phyloP scores from a whole-genome alignment of 2,888 invertebrate species.

The Drosophila rellima region DNA sequence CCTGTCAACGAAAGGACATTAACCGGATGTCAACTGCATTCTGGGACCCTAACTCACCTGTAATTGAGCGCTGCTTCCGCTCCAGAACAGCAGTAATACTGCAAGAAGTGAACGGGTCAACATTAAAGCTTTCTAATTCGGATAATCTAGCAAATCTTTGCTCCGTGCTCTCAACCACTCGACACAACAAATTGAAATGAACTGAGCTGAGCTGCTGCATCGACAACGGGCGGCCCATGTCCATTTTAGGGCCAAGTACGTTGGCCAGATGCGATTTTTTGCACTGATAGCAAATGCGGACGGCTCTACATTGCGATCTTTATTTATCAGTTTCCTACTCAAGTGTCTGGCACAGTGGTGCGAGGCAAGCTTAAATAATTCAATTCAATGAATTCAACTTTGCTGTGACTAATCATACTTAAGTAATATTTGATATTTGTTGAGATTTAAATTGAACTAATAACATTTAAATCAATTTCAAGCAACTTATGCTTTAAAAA shows the following conservation, averaged over 20 bases:
- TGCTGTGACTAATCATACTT: too few relatives aligned
- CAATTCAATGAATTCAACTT: background rate
- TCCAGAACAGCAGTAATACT: conserved; percentile 67
- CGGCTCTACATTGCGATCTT: conserved; percentile 70
- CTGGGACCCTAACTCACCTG: conserved; percentile 60
- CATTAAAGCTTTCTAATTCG: conserved; percentile 58
- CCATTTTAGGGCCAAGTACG: conserved; percentile 82
- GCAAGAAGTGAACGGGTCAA: conserved; percentile 52
- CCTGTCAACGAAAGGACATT: conserved; percentile 84
- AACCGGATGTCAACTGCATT: background rate
- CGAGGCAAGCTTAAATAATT: background rate
- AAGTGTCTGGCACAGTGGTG: conserved; percentile 59
- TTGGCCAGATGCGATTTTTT: conserved; percentile 65
- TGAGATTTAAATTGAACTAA: too few relatives aligned
- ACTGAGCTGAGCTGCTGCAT: conserved; percentile 57
- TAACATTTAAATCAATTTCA: too few relatives aligned
- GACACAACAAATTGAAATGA: conserved; percentile 67
- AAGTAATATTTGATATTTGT: too few relatives aligned
- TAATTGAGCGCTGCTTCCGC: conserved; percentile 57
- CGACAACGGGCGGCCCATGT: conserved; percentile 39
- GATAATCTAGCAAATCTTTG: conserved; percentile 26
- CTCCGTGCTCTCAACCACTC: conserved; percentile 49
- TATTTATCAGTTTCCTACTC: conserved; percentile 80
- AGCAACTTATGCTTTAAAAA: too few relatives aligned
- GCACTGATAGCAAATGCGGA: conserved; percentile 63